Conservation (phyloP, 2,888 invertebrate genomes). For the Calameuta filiformis region DNA sequence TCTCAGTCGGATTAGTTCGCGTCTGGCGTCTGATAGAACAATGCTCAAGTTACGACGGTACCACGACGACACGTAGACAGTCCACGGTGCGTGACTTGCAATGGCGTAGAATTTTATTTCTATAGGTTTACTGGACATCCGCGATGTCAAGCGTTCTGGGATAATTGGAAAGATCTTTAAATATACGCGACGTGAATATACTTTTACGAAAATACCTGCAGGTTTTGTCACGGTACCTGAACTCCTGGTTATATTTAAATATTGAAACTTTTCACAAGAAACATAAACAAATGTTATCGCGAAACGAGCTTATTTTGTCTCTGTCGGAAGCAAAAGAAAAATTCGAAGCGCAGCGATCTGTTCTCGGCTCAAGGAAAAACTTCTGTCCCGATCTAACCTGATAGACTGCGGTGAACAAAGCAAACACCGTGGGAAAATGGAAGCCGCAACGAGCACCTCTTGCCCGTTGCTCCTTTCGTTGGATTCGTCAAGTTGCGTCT, state of each 20-base stretch:
- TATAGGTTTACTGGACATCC: background rate
- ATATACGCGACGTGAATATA: background rate
- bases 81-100: background rate
- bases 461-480: background rate
- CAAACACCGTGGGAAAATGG: conserved; percentile 57
- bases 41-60: background rate
- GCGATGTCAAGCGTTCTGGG: background rate
- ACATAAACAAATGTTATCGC: background rate
- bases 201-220: background rate
- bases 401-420: conserved; percentile 49
- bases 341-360: background rate
- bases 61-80: conserved; percentile 4
- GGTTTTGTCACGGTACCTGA: background rate
- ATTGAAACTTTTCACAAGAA: background rate
- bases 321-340: background rate
- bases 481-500: background rate
- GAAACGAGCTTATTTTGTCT: background rate
- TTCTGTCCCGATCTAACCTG: conserved; percentile 16
- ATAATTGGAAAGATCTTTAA: background rate
- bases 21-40: conserved; percentile 2
- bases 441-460: conserved; percentile 43
- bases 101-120: conserved; percentile 1
- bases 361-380: background rate
- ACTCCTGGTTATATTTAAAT: background rate
- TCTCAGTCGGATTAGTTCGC: background rate